These are phyloP conservation scores for Sipha maydis DNA, from an alignment of 2,888 invertebrate genomes.

Conservation along the genomic window DNA sequence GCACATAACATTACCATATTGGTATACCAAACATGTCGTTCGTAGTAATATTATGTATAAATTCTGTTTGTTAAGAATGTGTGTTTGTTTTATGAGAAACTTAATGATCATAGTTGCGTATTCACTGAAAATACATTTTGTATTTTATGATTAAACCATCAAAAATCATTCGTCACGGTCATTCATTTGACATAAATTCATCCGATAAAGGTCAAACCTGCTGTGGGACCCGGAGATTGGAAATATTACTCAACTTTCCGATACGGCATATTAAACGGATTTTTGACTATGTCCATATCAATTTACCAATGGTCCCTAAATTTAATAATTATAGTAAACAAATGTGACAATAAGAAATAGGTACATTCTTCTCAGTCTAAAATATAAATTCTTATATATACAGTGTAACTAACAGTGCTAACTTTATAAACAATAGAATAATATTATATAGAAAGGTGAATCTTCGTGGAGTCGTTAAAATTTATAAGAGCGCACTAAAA, in stretches of 20 bases:
- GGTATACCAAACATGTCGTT: no score
- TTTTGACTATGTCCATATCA: slow-evolving; percentile 37
- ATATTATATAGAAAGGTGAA: slow-evolving; percentile 22
- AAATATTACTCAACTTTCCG: slow-evolving; percentile 54
- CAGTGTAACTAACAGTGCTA: not conserved
- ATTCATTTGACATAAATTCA: slow-evolving; percentile 51
- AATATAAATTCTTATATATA: no score
- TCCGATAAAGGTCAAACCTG: slow-evolving; percentile 54
- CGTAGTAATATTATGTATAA: not conserved
- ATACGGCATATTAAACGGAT: slow-evolving; percentile 45
- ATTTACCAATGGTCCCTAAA: slow-evolving; percentile 38
- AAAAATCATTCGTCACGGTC: slow-evolving; percentile 50
- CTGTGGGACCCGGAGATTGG: slow-evolving; percentile 34
- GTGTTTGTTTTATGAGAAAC: slow-evolving; percentile 21
- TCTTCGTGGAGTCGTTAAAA: slow-evolving; percentile 39
- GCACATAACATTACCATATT: not conserved
- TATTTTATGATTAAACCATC: slow-evolving; percentile 48
- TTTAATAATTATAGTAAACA: not conserved
- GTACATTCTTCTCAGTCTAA: not conserved
- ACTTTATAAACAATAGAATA: not conserved
- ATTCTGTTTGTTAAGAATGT: slow-evolving; percentile 12
- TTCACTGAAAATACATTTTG: slow-evolving; percentile 35
- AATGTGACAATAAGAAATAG: not conserved
- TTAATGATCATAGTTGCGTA: slow-evolving; percentile 38
- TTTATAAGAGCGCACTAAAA: not conserved